These are phyloP conservation scores for Austrolebias charrua DNA, from an alignment of 2,797 vertebrate species.

Conservation along the genomic window DNA sequence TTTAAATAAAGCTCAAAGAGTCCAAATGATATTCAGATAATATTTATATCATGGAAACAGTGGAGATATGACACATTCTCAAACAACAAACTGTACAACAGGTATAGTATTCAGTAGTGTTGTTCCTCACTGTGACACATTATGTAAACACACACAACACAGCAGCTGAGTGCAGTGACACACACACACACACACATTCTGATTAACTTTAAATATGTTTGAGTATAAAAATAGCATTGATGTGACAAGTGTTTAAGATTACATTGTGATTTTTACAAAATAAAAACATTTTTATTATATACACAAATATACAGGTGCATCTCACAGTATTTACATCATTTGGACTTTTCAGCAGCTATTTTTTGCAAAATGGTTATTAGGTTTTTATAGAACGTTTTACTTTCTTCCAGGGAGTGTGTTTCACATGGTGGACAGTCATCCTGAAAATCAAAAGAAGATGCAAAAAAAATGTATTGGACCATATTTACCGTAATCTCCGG, in stretches of 20 bases:
- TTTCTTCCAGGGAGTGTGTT: conserved; percentile 73
- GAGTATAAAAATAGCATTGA: background rate
- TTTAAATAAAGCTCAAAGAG: background rate
- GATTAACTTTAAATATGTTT: background rate
- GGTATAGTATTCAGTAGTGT: conserved; percentile 27
- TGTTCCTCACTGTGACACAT: too few species aligned
- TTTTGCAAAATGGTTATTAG: conserved; percentile 61
- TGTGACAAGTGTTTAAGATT: conserved; percentile 1
- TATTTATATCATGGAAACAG: conserved; percentile 29
- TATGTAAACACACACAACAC: too few species aligned
- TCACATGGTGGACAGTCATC: conserved; percentile 84
- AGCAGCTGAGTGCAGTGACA: background rate
- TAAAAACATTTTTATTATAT: conserved; percentile 33
- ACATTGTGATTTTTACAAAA: conserved; percentile 26
- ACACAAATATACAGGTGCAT: conserved; percentile 36
- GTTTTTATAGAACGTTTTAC: conserved; percentile 74
- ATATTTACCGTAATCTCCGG: too few species aligned
- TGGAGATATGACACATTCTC: conserved; percentile 1
- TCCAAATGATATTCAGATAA: background rate
- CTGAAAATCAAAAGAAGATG: conserved; percentile 66
- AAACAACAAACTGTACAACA: background rate
- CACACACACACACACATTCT: too few species aligned
- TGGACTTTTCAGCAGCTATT: background rate
- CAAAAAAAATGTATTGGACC: conserved; percentile 2
- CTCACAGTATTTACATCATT: conserved; percentile 33